Evolutionary conservation across 2,888 invertebrate species (phyloP).

Genomic region (Meloe dianella): DNA sequence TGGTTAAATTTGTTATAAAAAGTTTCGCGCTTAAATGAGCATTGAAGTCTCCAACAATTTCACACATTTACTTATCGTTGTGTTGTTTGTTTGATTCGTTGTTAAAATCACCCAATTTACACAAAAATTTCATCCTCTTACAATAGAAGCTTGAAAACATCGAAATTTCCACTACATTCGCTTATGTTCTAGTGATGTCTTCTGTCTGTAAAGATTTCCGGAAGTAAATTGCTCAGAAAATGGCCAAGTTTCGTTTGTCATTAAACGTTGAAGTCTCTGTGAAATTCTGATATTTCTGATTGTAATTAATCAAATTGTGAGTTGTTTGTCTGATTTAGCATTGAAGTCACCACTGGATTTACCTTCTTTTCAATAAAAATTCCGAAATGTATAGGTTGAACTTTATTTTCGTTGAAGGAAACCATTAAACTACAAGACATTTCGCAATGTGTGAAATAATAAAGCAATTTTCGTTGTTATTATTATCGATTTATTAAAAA

Average conservation of each 20-base stretch:
- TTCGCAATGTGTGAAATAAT: no score
- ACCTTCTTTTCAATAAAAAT: background rate
- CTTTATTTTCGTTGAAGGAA: background rate
- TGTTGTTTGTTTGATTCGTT: background rate
- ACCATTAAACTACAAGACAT: background rate
- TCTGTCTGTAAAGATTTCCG: background rate
- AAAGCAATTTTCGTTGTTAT: conserved; percentile 1
- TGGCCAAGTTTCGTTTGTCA: background rate
- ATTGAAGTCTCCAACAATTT: no score
- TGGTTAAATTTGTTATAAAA: background rate
- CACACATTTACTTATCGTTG: no score
- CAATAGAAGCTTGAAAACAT: no score
- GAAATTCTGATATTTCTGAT: no score
- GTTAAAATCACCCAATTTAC: background rate
- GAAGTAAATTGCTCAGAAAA: background rate
- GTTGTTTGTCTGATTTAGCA: background rate
- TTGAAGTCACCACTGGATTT: background rate
- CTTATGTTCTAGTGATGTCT: no score
- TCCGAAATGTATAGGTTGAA: background rate
- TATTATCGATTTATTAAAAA: background rate
- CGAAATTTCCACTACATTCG: no score
- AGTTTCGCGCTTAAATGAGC: no score
- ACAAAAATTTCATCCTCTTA: no score
- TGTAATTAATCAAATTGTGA: no score
- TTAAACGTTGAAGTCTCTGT: background rate